These are phyloP conservation scores for Alviniconcha strummeri DNA, from an alignment of 2,888 invertebrate species.

Conservation along the genomic window DNA sequence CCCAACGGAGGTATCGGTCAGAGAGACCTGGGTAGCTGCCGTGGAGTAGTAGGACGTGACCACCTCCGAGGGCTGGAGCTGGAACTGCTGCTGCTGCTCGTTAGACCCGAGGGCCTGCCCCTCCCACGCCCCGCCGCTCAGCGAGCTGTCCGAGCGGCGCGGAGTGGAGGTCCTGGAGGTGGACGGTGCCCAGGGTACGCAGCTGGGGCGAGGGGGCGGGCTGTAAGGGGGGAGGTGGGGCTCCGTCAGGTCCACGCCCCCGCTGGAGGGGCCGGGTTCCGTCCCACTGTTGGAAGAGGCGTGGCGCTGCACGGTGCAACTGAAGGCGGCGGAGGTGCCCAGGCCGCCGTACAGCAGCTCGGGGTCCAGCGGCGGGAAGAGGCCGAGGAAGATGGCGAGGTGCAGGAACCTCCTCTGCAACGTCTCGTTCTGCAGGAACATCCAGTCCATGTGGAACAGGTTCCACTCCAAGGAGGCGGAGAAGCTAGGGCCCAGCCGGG, in stretches of 20 bases:
- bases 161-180: not conserved
- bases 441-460: conserved; percentile 34
- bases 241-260: not conserved
- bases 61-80: not conserved
- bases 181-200: not conserved
- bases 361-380: conserved; percentile 27
- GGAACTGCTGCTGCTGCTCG: not conserved
- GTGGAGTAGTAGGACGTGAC: conserved; percentile 11
- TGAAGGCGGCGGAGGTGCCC: not conserved
- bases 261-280: not conserved
- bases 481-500: conserved; percentile 23
- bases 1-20: too few relatives aligned
- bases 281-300: not conserved
- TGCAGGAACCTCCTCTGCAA: conserved; percentile 26
- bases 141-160: not conserved
- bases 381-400: conserved; percentile 31
- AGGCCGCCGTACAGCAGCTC: not conserved
- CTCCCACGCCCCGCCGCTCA: not conserved
- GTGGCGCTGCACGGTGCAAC: not conserved
- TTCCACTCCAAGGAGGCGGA: conserved; percentile 24
- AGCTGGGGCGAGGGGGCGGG: not conserved
- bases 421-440: conserved; percentile 27
- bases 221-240: conserved; percentile 3
- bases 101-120: not conserved
- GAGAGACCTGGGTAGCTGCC: not conserved